Evolutionary conservation across 2,113 vertebrate species (phyloP), one percentile per base, ranked within the genome.

Genomic region (Mola mola): DNA sequence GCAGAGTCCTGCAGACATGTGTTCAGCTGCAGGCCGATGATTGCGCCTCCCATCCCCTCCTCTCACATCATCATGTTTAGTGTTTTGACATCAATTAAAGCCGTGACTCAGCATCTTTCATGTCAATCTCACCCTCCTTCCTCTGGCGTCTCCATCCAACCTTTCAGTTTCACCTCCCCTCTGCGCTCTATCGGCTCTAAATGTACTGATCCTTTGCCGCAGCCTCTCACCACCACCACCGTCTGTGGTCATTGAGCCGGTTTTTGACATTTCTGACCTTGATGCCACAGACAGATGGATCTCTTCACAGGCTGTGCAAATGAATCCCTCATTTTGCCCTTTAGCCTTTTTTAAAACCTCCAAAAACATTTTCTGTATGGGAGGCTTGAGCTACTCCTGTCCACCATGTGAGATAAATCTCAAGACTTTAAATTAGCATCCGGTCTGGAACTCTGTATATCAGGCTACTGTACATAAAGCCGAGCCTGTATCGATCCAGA

Each of bases 21-120:
- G 90, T 89, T 90, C 72, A 86, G 90, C 92, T 88, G 67, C 57
- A 81, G 92, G 94, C 89, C 81, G 90, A 91, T 91, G 91, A 94
- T 94, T 94, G 92, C 74, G 84, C 84, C 51, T 41, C 29, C 26
- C 19, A 15, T 37, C 34, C 26, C 34, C n/a, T 41, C 37, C 28
- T 24, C 38, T n/a, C 21, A 3, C 33, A 5, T 8, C 6, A 33
- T 33, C 9, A 5, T 33, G 31, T 10, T 31, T n/a, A n/a, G n/a
- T n/a, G n/a, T n/a, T n/a, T n/a, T n/a, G n/a, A n/a, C n/a, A n/a
- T n/a, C n/a, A n/a, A n/a, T n/a, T n/a, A n/a, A n/a, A n/a, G n/a
- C n/a, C n/a, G n/a, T n/a, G n/a, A n/a, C n/a, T n/a, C n/a, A n/a
- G n/a, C n/a, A n/a, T n/a, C n/a, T n/a, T n/a, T n/a, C n/a, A n/a